phyloP scores from a whole-genome alignment of 2,113 vertebrate genomes.

The Falco punctatus region DNA sequence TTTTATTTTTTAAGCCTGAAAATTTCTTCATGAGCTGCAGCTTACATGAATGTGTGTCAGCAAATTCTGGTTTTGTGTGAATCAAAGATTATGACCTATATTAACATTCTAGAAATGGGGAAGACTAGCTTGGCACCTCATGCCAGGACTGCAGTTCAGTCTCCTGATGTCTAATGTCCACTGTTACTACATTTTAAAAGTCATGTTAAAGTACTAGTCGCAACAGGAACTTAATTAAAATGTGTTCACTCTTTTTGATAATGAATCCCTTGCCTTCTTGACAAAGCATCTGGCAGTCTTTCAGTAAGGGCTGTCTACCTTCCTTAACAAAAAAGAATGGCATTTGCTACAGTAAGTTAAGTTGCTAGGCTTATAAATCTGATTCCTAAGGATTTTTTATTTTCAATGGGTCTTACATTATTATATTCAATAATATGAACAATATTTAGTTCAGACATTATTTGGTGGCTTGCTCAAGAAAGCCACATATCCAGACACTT shows the following conservation, averaged over 20 bases:
- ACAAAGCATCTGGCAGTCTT: background rate
- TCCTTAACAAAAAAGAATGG: background rate
- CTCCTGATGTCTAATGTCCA: background rate
- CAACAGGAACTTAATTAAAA: background rate
- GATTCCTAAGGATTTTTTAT: background rate
- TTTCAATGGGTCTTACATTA: background rate
- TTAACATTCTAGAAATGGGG: background rate
- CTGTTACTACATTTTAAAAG: background rate
- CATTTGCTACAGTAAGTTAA: background rate
- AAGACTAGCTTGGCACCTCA: background rate
- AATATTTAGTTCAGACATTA: background rate
- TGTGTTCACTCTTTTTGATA: background rate
- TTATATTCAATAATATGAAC: background rate
- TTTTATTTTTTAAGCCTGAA: background rate
- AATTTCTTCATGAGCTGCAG: background rate
- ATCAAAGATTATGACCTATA: constrained; percentile 13
- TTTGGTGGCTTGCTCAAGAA: background rate
- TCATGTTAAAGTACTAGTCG: background rate
- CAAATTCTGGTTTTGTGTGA: constrained; percentile 5
- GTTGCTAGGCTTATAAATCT: background rate
- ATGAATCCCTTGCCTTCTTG: background rate
- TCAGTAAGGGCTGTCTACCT: background rate
- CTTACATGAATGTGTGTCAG: background rate
- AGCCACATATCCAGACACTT: background rate
- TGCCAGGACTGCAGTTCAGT: background rate